These are phyloP conservation scores for Zophobas atratus DNA, from an alignment of 1,140 invertebrate species.

Conservation along the genomic window DNA sequence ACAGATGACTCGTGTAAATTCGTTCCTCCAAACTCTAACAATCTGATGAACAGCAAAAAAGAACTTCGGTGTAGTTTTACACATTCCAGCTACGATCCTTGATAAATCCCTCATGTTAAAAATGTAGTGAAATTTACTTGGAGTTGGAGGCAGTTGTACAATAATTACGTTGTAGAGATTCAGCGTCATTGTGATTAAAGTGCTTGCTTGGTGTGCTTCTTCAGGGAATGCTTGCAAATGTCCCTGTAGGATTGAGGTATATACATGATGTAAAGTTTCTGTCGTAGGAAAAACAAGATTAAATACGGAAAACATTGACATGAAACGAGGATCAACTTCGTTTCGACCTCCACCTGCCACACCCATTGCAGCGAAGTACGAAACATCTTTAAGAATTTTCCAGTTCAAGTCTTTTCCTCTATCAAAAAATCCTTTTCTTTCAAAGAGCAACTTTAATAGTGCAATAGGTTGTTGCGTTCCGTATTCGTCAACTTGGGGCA, in stretches of 20 bases:
- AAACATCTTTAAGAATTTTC: conserved; percentile 89
- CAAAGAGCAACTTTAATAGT: conserved; percentile 87
- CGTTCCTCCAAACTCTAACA: conserved; percentile 90
- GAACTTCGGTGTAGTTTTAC: conserved; percentile 79
- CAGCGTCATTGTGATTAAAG: conserved; percentile 84
- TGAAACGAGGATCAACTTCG: conserved; percentile 90
- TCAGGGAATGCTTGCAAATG: conserved; percentile 81
- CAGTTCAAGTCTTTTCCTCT: conserved; percentile 91
- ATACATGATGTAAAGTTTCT: conserved; percentile 86
- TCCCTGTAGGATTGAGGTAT: conserved; percentile 84
- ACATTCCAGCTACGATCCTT: conserved; percentile 84
- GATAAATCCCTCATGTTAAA: conserved; percentile 94
- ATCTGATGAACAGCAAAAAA: conserved; percentile 81
- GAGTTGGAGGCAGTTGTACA: conserved; percentile 88
- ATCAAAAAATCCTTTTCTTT: conserved; percentile 90
- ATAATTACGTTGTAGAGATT: conserved; percentile 87
- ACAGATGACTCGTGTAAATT: conserved; percentile 87
- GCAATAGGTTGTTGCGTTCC: conserved; percentile 95
- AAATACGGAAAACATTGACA: conserved; percentile 90
- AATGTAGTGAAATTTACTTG: conserved; percentile 94
- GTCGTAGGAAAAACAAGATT: conserved; percentile 88
- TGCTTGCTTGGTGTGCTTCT: conserved; percentile 77
- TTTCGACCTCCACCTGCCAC: conserved; percentile 89
- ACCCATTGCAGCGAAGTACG: conserved; percentile 84
- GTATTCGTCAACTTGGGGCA: conserved; percentile 89